Base-by-base conservation (phyloP, 2,888 invertebrate species). In the Ecdyonurus torrentis region DNA sequence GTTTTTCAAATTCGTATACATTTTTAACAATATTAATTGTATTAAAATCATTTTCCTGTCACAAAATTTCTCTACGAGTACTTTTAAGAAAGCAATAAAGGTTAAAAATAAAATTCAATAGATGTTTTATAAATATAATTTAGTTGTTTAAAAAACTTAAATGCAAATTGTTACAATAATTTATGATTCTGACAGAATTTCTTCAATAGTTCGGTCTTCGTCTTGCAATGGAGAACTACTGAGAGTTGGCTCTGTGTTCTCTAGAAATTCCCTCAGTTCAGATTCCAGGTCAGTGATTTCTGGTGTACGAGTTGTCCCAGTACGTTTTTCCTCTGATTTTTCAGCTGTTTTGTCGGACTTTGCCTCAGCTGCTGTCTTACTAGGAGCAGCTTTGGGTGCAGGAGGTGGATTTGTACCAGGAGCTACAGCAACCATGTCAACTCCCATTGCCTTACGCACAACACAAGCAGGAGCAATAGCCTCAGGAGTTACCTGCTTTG, bases 381-480 rank as follows among this genome's bases (percentile, higher is more conserved):
- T 53, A 5, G 60, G 25, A 20, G 18, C 37, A n/a, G n/a, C n/a
- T 5, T 52, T 19, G n/a, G 55, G 20, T 18, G 59, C 25, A 15
- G 22, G 52, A n/a, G 58, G 10, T n/a, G 50, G 24, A 22, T 23
- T 20, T 25, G 24, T 25, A 15, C 58, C 58, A 23, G 50, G 60
- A 23, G 62, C 58, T 23, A 53, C 55, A 52, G 68, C 83, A 71
- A 88, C 82, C 55, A 55, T n/a, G 55, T 55, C 55, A 25, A 70
- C 65, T 53, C 89, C 89, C 84, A 90, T 84, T n/a, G 89, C 89
- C 67, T 80, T 80, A 52, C 89, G 77, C 24, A 91, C 72, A 3
- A 84, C 83, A 61, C 80, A 78, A 0, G 83, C 78, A 25, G 86
- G 82, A 19, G 84, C 85, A 22, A 91, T 81, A 58, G 82, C 82